Percentiles rank a stretch among this genome's conserved stretches.
phyloP scores from a whole-genome alignment of 2,888 invertebrate species.

The Amblyjoppa fuscipennis region DNA sequence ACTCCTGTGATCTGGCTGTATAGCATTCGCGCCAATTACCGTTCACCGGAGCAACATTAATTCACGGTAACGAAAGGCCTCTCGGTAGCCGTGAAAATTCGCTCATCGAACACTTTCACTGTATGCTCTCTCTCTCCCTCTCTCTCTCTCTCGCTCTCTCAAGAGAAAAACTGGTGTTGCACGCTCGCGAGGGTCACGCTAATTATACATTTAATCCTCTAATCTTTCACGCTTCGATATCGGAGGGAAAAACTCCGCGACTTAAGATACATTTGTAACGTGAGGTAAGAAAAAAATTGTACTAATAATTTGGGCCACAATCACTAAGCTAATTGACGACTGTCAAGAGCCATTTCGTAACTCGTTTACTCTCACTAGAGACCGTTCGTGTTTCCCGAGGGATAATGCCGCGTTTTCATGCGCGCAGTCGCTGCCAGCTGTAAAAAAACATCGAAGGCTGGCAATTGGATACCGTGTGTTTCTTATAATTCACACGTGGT shows the following conservation, averaged over 20 bases:
- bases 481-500: too few relatives aligned
- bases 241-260: background rate
- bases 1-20: background rate
- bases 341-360: constrained; percentile 68
- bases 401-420: background rate
- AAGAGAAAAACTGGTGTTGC: constrained; percentile 28
- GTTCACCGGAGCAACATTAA: background rate
- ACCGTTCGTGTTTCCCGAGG: background rate
- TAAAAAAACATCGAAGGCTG: background rate
- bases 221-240: background rate
- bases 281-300: constrained; percentile 13
- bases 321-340: constrained; percentile 64
- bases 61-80: background rate
- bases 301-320: constrained; percentile 46
- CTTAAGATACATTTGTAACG: constrained; percentile 6
- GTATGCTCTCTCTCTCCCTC: background rate
- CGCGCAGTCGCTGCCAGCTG: background rate
- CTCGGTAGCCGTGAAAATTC: constrained; percentile 20
- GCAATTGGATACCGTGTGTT: background rate
- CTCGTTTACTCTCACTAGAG: constrained; percentile 52
- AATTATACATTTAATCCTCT: background rate
- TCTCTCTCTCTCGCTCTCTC: background rate
- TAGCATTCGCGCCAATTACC: background rate
- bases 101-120: constrained; percentile 30
- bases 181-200: background rate